phyloP scores from a whole-genome alignment of 2,797 vertebrate genomes.

The Microcaecilia unicolor region DNA sequence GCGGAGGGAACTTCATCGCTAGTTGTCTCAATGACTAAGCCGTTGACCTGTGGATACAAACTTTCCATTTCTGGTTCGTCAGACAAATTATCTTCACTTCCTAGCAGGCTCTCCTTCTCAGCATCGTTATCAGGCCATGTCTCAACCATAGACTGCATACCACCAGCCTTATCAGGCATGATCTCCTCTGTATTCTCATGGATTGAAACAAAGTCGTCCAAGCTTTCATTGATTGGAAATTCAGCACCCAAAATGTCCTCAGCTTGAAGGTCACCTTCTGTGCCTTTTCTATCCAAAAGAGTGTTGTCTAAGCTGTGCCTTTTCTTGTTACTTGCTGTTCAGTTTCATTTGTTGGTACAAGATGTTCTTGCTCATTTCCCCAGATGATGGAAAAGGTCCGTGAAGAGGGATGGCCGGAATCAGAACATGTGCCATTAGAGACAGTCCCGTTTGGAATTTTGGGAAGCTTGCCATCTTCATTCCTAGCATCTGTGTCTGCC shows the following conservation, averaged over 20 bases:
- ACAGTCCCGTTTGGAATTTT: constrained; percentile 69
- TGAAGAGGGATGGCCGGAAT: constrained; percentile 86
- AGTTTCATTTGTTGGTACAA: constrained; percentile 27
- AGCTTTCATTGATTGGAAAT: constrained; percentile 35
- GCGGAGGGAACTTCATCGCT: constrained; percentile 48
- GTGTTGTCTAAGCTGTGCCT: neutral
- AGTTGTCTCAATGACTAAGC: constrained; percentile 46
- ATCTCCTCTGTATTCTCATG: constrained; percentile 27
- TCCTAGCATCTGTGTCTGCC: constrained; percentile 66
- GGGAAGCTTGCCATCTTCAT: constrained; percentile 64
- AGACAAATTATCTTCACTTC: constrained; percentile 62
- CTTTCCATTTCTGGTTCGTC: constrained; percentile 89
- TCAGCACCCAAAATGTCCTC: constrained; percentile 48
- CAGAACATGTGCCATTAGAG: constrained; percentile 70
- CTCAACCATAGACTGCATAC: constrained; percentile 27
- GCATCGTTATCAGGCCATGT: constrained; percentile 47
- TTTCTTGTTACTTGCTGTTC: neutral
- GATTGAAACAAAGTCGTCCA: constrained; percentile 39
- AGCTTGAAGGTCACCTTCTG: constrained; percentile 32
- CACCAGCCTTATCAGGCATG: constrained; percentile 5
- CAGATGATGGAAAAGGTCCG: constrained; percentile 79
- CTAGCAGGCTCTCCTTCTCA: constrained; percentile 57
- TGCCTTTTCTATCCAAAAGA: constrained; percentile 26
- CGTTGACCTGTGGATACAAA: constrained; percentile 68
- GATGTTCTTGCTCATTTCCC: constrained; percentile 42